Conservation (phyloP, 1,140 invertebrate species). For the Cydia amplana region DNA sequence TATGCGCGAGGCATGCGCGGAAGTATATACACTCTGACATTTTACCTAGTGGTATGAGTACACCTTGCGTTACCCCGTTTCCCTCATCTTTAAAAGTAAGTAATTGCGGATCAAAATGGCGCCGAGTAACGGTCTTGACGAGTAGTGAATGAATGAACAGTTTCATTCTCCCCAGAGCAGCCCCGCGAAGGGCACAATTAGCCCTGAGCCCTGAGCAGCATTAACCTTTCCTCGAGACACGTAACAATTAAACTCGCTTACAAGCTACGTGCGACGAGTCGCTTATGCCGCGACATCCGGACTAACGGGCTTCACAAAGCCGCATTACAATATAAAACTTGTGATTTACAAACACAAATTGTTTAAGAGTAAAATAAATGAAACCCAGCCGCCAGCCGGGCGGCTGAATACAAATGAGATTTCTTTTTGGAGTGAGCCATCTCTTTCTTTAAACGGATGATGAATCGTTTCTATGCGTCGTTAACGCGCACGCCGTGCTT, state of each 20-base stretch:
- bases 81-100: slow-evolving; percentile 50
- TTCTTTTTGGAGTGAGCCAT: slow-evolving; percentile 71
- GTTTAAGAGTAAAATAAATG: slow-evolving; percentile 64
- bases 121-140: slow-evolving; percentile 54
- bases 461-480: slow-evolving; percentile 71
- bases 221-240: slow-evolving; percentile 43
- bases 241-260: slow-evolving; percentile 32
- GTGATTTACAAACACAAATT: slow-evolving; percentile 67
- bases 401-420: slow-evolving; percentile 67
- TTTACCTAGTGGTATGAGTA: slow-evolving; percentile 58
- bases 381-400: slow-evolving; percentile 44
- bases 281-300: slow-evolving; percentile 56
- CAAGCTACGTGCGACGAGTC: slow-evolving; percentile 44
- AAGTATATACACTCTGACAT: slow-evolving; percentile 67
- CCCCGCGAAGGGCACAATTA: slow-evolving; percentile 43
- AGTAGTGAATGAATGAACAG: slow-evolving; percentile 50
- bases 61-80: slow-evolving; percentile 41
- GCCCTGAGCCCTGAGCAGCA: slow-evolving; percentile 36
- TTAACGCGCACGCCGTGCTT: slow-evolving; percentile 66
- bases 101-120: slow-evolving; percentile 60
- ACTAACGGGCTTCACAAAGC: slow-evolving; percentile 51
- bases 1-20: slow-evolving; percentile 50
- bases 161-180: slow-evolving; percentile 50
- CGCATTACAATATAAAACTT: slow-evolving; percentile 58
- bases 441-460: slow-evolving; percentile 68